Evolutionary conservation across 2,113 vertebrate species (phyloP).

Genomic region (Chlorocebus sabaeus): DNA sequence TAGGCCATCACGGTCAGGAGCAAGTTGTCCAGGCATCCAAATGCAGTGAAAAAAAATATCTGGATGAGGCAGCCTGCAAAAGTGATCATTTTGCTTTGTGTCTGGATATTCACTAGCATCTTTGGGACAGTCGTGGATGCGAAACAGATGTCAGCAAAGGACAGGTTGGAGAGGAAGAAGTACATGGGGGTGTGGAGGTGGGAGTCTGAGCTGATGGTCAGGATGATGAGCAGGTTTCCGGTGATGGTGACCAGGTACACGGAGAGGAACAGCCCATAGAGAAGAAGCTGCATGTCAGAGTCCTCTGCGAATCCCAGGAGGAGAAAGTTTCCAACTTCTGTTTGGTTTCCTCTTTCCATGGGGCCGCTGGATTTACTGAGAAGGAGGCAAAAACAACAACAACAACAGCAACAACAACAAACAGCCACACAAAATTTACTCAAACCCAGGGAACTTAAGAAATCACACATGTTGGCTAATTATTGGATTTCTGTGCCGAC

Average conservation of each 20-base stretch:
- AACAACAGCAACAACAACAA: too few relatives aligned
- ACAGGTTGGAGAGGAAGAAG: background rate
- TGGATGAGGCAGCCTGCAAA: constrained; percentile 24
- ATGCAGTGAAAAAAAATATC: constrained; percentile 9
- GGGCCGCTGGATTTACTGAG: background rate
- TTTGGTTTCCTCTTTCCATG: constrained; percentile 56
- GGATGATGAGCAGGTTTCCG: constrained; percentile 38
- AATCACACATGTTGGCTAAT: background rate
- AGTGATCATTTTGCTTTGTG: background rate
- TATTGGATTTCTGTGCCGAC: background rate
- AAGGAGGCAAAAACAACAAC: background rate
- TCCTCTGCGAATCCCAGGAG: constrained; percentile 37
- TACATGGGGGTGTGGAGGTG: background rate
- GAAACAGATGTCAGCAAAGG: constrained; percentile 20
- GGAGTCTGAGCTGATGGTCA: background rate
- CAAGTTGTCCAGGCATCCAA: constrained; percentile 56
- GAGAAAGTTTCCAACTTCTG: background rate
- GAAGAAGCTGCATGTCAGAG: background rate
- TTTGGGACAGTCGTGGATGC: constrained; percentile 28
- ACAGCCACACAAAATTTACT: background rate
- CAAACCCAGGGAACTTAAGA: background rate
- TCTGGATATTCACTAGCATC: constrained; percentile 2
- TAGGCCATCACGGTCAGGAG: constrained; percentile 20
- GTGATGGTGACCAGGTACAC: background rate
- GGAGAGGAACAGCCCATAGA: constrained; percentile 34